Percentiles rank a stretch among this genome's conserved stretches.
Evolutionary conservation across 2,888 invertebrate species (phyloP).

Genomic region (Papilio elwesi): DNA sequence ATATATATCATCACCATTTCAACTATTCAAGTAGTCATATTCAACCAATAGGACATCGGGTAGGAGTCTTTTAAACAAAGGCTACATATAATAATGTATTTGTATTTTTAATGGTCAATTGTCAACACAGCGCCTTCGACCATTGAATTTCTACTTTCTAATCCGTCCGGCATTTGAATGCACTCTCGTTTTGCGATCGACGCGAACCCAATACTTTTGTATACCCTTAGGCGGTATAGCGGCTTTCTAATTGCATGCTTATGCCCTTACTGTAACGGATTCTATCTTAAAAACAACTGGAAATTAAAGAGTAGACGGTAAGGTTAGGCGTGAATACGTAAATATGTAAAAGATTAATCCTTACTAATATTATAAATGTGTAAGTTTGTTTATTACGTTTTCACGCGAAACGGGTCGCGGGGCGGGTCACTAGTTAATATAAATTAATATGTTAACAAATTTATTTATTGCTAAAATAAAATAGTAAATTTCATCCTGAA

Average conservation of each 20-base stretch:
- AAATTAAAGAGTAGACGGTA: slow-evolving; percentile 10
- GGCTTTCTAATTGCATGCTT: slow-evolving; percentile 70
- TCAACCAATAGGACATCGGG: neutral
- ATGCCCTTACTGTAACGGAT: slow-evolving; percentile 50
- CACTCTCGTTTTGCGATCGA: slow-evolving; percentile 64
- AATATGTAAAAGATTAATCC: slow-evolving; percentile 29
- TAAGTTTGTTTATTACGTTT: too few species aligned
- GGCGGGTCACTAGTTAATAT: too few species aligned
- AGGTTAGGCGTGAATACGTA: slow-evolving; percentile 13
- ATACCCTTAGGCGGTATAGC: slow-evolving; percentile 65
- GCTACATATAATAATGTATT: slow-evolving; percentile 36
- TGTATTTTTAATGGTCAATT: slow-evolving; percentile 48
- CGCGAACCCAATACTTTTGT: slow-evolving; percentile 70
- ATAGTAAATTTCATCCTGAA: neutral
- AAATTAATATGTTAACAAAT: neutral
- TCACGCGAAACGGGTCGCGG: too few species aligned
- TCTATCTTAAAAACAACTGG: slow-evolving; percentile 27
- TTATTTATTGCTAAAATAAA: neutral
- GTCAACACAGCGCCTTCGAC: slow-evolving; percentile 59
- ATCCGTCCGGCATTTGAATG: slow-evolving; percentile 69
- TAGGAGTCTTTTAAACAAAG: slow-evolving; percentile 35
- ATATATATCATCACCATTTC: too few species aligned
- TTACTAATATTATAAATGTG: too few species aligned
- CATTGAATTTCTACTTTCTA: slow-evolving; percentile 75
- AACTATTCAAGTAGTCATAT: too few species aligned